A percentile compares a stretch with the other conserved stretches of the same genome.
These are phyloP conservation scores for Spialia ferax DNA, from an alignment of 2,888 invertebrate genomes.

Conservation along the genomic window DNA sequence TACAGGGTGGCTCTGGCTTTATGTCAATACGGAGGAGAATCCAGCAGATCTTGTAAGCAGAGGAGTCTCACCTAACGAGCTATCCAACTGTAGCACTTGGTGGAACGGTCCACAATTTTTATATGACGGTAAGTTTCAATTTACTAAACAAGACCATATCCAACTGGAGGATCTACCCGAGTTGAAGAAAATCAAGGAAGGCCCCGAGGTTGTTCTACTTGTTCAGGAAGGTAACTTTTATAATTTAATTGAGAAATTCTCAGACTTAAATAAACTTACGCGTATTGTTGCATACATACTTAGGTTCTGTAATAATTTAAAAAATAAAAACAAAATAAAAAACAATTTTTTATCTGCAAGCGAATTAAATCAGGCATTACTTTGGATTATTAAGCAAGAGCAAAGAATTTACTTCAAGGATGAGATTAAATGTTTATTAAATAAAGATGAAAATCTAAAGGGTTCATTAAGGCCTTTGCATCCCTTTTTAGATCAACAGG, in stretches of 20 bases:
- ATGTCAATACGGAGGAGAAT: neutral
- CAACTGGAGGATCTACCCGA: neutral
- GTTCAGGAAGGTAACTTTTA: neutral
- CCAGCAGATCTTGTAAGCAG: slow-evolving; percentile 7
- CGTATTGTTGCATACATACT: neutral
- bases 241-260: neutral
- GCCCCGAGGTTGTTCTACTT: no score
- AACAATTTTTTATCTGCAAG: neutral
- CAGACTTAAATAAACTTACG: neutral
- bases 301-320: neutral
- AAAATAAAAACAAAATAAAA: neutral
- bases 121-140: neutral
- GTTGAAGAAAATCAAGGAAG: neutral
- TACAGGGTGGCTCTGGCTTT: neutral
- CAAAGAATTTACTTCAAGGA: neutral
- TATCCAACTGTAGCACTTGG: neutral
- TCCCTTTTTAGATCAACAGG: neutral
- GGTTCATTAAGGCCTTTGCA: neutral
- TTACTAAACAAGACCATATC: neutral
- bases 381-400: neutral
- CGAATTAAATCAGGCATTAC: neutral
- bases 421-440: neutral
- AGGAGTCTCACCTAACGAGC: neutral
- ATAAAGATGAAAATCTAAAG: neutral
- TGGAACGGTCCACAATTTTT: neutral